Base-by-base conservation (phyloP, 2,888 invertebrate species). In the Cephus spinipes region DNA sequence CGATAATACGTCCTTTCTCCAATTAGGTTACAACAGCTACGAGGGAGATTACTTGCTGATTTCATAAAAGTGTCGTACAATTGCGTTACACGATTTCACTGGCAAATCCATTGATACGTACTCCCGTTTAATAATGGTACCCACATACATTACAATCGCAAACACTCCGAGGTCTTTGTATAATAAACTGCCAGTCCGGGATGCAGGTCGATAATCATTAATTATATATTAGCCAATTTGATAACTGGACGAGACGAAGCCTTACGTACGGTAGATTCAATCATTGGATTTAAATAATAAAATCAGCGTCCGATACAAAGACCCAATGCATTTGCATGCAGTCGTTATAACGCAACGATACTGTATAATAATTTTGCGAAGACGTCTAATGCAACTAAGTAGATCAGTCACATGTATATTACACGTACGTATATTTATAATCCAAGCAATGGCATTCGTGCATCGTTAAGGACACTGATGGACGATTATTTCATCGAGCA, bases 31-130 rank as follows among this genome's bases (percentile, higher is more conserved):
- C 55, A 55, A 55, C 55, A 55, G 55, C 55, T 55, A 55, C 55
- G 9, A 55, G 2, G 23, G 23, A 55, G 55, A 55, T 55, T 55
- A 55, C 23, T 55, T 9, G 55, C 9, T 55, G 55, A 55, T 23
- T 55, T 55, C 55, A 55, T 55, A 23, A 55, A 55, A 55, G 9
- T 55, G 55, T 55, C 55, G 55, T 55, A 55, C 1, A 23, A 55
- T 55, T 55, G 55, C 55, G 35, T 78, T 69, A 55, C 30, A 35
- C 68, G 35, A 87, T 87, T 87, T 85, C 85, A 82, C 88, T 86
- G 85, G 84, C 86, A 87, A 87, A 88, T 87, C 85, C 86, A 83
- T 87, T 84, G 81, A 79, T 79, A 85, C 83, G 83, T 82, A 80
- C 76, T 55, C 77, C 78, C 80, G 82, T 79, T 81, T 80, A 76